Base-by-base conservation (phyloP, 1,140 invertebrate species). In the Drosophila lini region DNA sequence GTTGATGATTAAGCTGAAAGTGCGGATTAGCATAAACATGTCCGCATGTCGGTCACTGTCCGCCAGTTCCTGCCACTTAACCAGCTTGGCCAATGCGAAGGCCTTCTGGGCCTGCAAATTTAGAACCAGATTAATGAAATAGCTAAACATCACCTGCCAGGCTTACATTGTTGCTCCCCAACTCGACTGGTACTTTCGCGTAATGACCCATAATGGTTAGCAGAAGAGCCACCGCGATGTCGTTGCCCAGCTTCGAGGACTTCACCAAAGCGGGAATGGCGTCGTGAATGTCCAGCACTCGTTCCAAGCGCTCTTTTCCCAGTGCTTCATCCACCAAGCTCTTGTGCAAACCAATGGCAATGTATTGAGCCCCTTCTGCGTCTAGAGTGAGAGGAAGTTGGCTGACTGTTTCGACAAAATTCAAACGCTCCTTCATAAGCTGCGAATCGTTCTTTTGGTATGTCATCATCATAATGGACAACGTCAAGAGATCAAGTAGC, bases 401-500 rank as follows among this genome's bases (percentile, higher is more conserved):
- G 3, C 62, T 25, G 7, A 77, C 63, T 9, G 10, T 34, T 13
- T 76, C 48, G 4, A 76, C 6, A 5, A 77, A n/a, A 5, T 25
- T 68, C 7, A 60, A 55, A 5, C 74, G 74, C 41, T 77, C 48
- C 31, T 19, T 28, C 19, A 42, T 55, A 11, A 77, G 6, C n/a
- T 60, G 19, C 8, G 16, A 31, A 9, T 47, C 48, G 9, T 76
- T 55, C 3, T 25, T 38, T 36, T 77, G 34, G 19, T 68, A 77
- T 9, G 41, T 56, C 55, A 77, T 60, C 73, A 76, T 76, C 38
- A 77, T 76, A 32, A 77, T 76, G 13, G 74, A 40, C 22, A 77
- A 13, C 5, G 45, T 59, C 16, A 77, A 77, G 2, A 76, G 48
- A 41, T 77, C 74, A 4, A 67, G 15, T 0, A 68, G 32, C 19